Conservation (phyloP, 2,888 invertebrate species). For the Hydropsyche betteni region DNA sequence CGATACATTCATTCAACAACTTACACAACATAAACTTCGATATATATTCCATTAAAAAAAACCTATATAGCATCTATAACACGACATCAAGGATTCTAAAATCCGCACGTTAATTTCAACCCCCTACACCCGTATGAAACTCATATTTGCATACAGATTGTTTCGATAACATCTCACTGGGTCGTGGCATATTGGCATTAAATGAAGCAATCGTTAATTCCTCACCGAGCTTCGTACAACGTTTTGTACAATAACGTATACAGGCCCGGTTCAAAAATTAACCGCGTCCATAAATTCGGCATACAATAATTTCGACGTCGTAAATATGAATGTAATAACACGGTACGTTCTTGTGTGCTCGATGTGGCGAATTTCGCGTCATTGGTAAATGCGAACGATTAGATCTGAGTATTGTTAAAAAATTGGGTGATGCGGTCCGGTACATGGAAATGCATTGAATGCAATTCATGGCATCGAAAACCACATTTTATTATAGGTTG, state of each 20-base stretch:
- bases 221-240: not conserved
- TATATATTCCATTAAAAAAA: not conserved
- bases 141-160: slow-evolving; percentile 4
- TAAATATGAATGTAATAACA: slow-evolving; percentile 38
- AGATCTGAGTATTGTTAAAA: too few species aligned
- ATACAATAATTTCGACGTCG: slow-evolving; percentile 33
- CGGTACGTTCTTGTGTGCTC: slow-evolving; percentile 19
- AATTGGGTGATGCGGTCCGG: too few species aligned
- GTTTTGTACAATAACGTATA: not conserved
- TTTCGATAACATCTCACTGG: not conserved
- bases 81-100: not conserved
- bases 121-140: not conserved
- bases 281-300: slow-evolving; percentile 26
- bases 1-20: not conserved
- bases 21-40: not conserved
- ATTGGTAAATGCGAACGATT: too few species aligned
- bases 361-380: slow-evolving; percentile 31
- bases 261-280: slow-evolving; percentile 25
- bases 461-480: too few species aligned
- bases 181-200: slow-evolving; percentile 1
- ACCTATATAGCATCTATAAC: not conserved
- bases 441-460: too few species aligned
- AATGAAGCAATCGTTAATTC: slow-evolving; percentile 6
- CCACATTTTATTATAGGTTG: too few species aligned
- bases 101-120: slow-evolving; percentile 4